Evolutionary conservation across 2,113 vertebrate species (phyloP), one percentile per base, ranked within the genome.

Genomic region (Microcebus ravelobensis): DNA sequence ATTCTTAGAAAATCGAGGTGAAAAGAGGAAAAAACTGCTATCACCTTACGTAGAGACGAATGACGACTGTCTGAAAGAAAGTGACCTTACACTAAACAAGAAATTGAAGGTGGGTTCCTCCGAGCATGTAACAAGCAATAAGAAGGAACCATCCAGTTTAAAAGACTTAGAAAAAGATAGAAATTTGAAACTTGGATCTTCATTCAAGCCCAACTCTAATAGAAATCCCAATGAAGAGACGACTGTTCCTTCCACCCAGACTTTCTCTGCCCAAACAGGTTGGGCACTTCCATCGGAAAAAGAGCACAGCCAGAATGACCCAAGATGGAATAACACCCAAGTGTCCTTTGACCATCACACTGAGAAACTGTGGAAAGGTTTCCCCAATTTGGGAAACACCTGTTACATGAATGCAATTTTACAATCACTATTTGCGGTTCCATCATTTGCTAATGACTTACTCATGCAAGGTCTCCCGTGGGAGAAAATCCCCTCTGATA

Each of bases 371-470:
- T 25, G 25, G n/a, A 3, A 34, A 8, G 96, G 99, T 10, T 99
- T 99, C 98, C 99, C 99, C 80, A 99, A 99, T 93, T 87, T 99
- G 96, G 99, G 99, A 36, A 99, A 99, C 97, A 99, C 99, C 11
- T 99, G 99, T 93, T 99, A 99, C 96, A 99, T 99, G 99, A 99
- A 99, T 10, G 99, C 99, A 57, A 99, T 99, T 88, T 98, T 99
- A 61, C 99, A 99, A 97, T 99, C 99, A 6, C 98, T 99, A 55
- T 99, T 99, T 98, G 99, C 99, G 67, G 99, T 99, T 87, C 99
- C 99, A 0, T 99, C 99, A 20, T 99, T 99, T 96, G 99, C 99
- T 65, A 99, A 98, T 76, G 99, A 99, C 98, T 98, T 99, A 96
- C 98, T 99, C 74, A 99, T 98, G 91, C 99, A 99, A 97, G 99